Base-by-base conservation (phyloP, 2,797 vertebrate species). In the Masticophis lateralis region DNA sequence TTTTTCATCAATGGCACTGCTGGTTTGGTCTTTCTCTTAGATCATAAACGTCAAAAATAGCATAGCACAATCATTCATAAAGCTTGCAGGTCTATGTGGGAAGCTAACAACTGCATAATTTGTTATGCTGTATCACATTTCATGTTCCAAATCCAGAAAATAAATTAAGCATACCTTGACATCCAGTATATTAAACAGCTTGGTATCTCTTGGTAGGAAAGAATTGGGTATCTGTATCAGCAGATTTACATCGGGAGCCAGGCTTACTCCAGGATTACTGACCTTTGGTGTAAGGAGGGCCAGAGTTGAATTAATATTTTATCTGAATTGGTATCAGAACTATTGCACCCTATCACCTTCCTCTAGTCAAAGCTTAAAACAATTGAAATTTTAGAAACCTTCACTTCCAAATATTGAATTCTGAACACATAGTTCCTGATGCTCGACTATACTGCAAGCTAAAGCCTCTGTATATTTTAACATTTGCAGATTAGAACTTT, bases 251-350 rank as follows among this genome's bases (percentile, higher is more conserved):
- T 98, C 97, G 56, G 98, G 96, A 93, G 98, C 98, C 96, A 98
- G 97, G 97, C 99, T 99, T 94, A 98, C 98, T 93, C 99, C 99
- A 9, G 97, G 97, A 96, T 98, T 99, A 86, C 99, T 97, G 94
- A 99, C 98, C 99, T 99, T 95, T 87, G 93, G 94, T 66, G 74
- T 66, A 92, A 94, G 96, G 43, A 93, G 61, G 1, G 7, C 57
- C 90, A 91, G 0, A 57, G 51, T 20, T 86, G 61, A 11, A 13
- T 28, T 2, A 37, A 14, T 86, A 91, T 14, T 18, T 13, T 60
- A 57, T 91, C 27, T 74, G 13, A 91, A 88, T 32, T 61, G 8
- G 69, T n/a, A 87, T 66, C 43, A 55, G 14, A 87, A 86, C 18
- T 18, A 63, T 51, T 63, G 10, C 16, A 57, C 27, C 28, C 18